Evolutionary conservation across 2,888 invertebrate species (phyloP).

Genomic region (Dioctria linearis): DNA sequence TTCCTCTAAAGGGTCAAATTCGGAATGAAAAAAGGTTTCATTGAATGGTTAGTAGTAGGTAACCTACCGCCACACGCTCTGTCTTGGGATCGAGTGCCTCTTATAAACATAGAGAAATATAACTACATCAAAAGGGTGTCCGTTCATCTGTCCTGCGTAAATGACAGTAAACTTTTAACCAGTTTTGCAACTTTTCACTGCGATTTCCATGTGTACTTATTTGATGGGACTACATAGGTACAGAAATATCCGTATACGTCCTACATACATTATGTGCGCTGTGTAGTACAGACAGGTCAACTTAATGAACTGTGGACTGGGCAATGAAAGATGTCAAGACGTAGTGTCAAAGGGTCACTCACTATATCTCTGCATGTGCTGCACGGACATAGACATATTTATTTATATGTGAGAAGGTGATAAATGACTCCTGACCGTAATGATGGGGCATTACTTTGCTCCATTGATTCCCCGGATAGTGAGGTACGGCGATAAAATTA

Average conservation of each 20-base stretch:
- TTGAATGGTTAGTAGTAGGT: constrained; percentile 13
- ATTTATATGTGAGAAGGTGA: constrained; percentile 49
- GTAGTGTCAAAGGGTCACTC: constrained; percentile 19
- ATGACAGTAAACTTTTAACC: constrained; percentile 28
- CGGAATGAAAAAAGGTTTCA: constrained; percentile 42
- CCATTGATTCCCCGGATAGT: constrained; percentile 54
- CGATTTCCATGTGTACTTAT: neutral
- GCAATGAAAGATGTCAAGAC: too few species aligned
- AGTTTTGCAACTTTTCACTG: constrained; percentile 20
- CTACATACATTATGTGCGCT: neutral
- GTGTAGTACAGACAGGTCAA: constrained; percentile 20
- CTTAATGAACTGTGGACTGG: constrained; percentile 38
- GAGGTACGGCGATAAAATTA: constrained; percentile 46
- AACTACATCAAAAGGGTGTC: neutral
- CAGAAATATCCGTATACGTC: neutral
- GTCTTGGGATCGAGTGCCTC: constrained; percentile 5
- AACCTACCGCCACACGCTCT: neutral
- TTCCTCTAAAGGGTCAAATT: constrained; percentile 55
- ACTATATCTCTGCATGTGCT: constrained; percentile 28
- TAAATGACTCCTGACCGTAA: constrained; percentile 56
- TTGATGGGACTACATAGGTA: neutral
- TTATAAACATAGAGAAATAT: neutral
- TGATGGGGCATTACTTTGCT: constrained; percentile 55
- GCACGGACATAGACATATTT: constrained; percentile 23
- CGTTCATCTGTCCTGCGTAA: neutral